Evolutionary conservation across 1,140 invertebrate genomes (phyloP), one percentile per base, ranked within the genome.

Genomic region (Drosophila oshimai): DNA sequence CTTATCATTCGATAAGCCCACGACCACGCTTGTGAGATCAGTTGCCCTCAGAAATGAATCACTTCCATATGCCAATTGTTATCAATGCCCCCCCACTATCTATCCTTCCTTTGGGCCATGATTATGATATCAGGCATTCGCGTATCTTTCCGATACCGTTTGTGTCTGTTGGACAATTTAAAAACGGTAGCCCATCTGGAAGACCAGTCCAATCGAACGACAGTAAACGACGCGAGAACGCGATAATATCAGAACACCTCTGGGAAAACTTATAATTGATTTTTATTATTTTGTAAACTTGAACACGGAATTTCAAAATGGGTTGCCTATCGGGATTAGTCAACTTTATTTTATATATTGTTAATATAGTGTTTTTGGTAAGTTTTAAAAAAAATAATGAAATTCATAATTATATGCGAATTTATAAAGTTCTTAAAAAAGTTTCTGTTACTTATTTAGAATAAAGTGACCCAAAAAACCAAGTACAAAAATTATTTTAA

Each of bases 321-420:
- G 74, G 74, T 60, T 87, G 76, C 50, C 34, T 87, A 39, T 64
- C 84, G 20, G 70, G 78, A 42, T 37, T 87, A 64, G 26, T 83
- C 12, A 88, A 88, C 47, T 79, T 89, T 42, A 46, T 88, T 31
- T 41, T 88, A 24, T 88, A 88, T 29, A 20, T 88, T 12, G 44
- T 83, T 28, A 88, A 88, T 55, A 42, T 83, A 4, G 71, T 88
- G 41, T 88, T 88, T 70, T 55, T 88, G 83, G 83, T 88, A 60
- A 88, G 83, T 79, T 28, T 1, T 37, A 1, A 12, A 6, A 34
- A 1, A 10, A 22, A n/a, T 13, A 18, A 6, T n/a, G n/a, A n/a
- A n/a, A n/a, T n/a, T n/a, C n/a, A n/a, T n/a, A n/a, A n/a, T n/a
- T n/a, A n/a, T n/a, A n/a, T n/a, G n/a, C n/a, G 13, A 17, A 28